Conservation (phyloP, 2,888 invertebrate species). For the Anagyrus pseudococci region DNA sequence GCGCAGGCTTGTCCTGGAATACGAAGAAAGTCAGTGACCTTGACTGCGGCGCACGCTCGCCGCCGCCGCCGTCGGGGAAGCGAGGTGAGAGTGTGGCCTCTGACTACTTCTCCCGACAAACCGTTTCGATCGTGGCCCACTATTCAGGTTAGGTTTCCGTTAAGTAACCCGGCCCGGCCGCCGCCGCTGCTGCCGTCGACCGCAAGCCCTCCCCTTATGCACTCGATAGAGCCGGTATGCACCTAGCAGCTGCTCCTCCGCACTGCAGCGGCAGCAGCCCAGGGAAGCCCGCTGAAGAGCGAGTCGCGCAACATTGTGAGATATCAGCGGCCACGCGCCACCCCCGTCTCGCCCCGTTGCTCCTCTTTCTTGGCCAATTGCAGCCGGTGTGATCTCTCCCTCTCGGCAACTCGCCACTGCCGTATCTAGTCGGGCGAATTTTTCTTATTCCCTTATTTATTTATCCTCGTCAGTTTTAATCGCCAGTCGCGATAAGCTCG, state of each 20-base stretch:
- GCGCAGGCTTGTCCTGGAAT: not conserved
- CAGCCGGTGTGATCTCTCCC: no score
- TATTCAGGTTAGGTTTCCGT: constrained; percentile 33
- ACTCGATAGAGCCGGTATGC: not conserved
- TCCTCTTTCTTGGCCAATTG: no score
- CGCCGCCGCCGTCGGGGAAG: constrained; percentile 1
- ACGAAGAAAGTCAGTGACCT: constrained; percentile 43
- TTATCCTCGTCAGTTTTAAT: no score
- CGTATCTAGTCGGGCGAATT: no score
- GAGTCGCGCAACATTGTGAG: no score
- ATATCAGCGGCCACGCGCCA: no score
- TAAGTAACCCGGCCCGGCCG: constrained; percentile 2
- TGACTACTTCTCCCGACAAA: not conserved
- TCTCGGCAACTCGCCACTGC: no score
- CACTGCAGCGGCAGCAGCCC: not conserved
- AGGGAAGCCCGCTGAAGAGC: no score
- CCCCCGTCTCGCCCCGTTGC: no score
- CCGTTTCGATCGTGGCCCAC: not conserved
- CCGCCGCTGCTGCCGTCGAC: not conserved
- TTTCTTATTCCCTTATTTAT: no score
- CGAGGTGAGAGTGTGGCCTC: no score
- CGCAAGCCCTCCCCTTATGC: not conserved
- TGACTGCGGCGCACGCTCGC: constrained; percentile 18
- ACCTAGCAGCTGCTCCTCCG: not conserved
- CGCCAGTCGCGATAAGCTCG: no score